Conservation (phyloP, 2,888 invertebrate species). For the Hedya salicella region DNA sequence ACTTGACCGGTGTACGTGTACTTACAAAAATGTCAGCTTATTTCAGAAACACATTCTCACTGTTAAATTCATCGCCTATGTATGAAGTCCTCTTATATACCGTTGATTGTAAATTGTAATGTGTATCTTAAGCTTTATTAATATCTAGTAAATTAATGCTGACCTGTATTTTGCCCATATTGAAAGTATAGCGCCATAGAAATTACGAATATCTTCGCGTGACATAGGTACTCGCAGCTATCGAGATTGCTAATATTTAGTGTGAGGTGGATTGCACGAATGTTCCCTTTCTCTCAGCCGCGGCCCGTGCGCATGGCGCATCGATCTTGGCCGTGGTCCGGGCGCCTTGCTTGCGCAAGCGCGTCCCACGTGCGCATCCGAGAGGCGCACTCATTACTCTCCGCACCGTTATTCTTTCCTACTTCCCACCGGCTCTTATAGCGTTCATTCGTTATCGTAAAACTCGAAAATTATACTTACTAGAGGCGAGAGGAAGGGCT, state of each 20-base stretch:
- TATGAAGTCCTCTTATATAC: too few relatives aligned
- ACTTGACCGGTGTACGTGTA: too few relatives aligned
- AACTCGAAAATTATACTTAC: conserved; percentile 32
- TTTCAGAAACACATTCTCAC: too few relatives aligned
- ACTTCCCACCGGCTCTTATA: conserved; percentile 39
- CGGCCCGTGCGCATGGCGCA: conserved; percentile 7
- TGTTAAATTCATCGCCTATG: too few relatives aligned
- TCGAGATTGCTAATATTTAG: conserved; percentile 4
- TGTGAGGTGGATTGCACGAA: conserved; percentile 13
- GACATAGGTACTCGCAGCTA: neutral
- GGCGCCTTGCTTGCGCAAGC: conserved; percentile 40
- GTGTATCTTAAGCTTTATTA: too few relatives aligned
- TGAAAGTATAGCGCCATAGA: too few relatives aligned
- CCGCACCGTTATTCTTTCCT: conserved; percentile 43
- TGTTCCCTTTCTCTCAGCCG: conserved; percentile 29
- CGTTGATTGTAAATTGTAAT: too few relatives aligned
- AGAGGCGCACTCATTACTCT: conserved; percentile 40
- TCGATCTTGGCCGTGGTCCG: conserved; percentile 40
- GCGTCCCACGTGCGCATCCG: conserved; percentile 43
- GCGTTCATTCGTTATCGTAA: conserved; percentile 37
- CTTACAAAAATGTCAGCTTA: too few relatives aligned
- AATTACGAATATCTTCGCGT: too few relatives aligned
- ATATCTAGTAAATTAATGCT: too few relatives aligned
- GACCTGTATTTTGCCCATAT: too few relatives aligned
- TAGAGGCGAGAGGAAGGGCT: conserved; percentile 22